phyloP scores from a whole-genome alignment of 2,888 invertebrate genomes.

The Rhagonycha fulva region DNA sequence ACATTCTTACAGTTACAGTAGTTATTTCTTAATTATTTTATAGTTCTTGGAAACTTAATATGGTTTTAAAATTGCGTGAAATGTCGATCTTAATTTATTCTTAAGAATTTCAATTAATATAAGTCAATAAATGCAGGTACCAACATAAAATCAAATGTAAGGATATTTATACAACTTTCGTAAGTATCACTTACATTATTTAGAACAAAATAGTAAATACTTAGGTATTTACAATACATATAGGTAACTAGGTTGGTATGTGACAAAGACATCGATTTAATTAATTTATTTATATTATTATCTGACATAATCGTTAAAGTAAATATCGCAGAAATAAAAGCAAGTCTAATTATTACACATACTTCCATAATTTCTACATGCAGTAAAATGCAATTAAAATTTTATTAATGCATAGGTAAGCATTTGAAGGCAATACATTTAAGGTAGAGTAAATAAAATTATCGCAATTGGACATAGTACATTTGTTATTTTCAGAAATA shows the following conservation, averaged over 20 bases:
- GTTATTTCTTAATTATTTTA: slow-evolving; percentile 24
- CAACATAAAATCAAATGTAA: not conserved
- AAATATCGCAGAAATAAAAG: not conserved
- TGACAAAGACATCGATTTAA: not conserved
- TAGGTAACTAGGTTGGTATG: not conserved
- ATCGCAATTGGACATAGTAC: not conserved
- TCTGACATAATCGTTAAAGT: not conserved
- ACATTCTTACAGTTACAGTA: slow-evolving; percentile 9
- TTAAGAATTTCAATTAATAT: not conserved
- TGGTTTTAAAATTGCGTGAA: not conserved
- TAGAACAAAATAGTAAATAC: not conserved
- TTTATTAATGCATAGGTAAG: not conserved
- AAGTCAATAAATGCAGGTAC: not conserved
- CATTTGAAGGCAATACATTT: not conserved
- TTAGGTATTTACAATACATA: not conserved
- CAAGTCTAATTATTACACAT: not conserved
- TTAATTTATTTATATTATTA: not conserved
- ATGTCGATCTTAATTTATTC: not conserved
- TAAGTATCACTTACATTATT: not conserved
- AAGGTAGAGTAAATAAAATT: not conserved
- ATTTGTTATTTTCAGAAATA: not conserved
- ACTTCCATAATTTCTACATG: not conserved
- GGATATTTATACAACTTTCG: not conserved
- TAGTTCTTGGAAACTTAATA: slow-evolving; percentile 14
- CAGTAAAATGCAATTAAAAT: not conserved